Base-by-base conservation (phyloP, 1,140 invertebrate genomes). In the Chelonus insularis region DNA sequence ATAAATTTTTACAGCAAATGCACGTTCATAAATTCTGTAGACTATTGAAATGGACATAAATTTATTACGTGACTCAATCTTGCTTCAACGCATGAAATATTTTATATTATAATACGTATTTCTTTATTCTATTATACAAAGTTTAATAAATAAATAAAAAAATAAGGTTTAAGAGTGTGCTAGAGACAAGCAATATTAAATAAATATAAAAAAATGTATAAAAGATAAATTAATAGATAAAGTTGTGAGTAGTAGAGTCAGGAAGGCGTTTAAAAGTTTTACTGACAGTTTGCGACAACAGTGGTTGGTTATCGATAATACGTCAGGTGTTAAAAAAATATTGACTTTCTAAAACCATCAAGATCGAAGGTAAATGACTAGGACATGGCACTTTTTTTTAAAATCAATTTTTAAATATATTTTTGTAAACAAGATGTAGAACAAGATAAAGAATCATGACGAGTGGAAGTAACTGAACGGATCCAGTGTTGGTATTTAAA, bases 201-300 rank as follows among this genome's bases (percentile, higher is more conserved):
- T 14, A 12, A 43, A 29, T 43, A n/a, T 16, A 21, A n/a, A 25
- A 8, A 1, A 29, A 21, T 7, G 20, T 39, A 56, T 14, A 43
- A 56, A 4, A 11, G 37, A 29, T 56, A 43, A 56, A 43, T 56
- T 29, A 56, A 56, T 56, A 43, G 39, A 56, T 43, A 56, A 56
- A 56, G 37, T 56, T 56, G 29, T 21, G 14, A 51, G 52, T 37
- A 2, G 8, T 5, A 55, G 16, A 56, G 8, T 14, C 21, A 43
- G 11, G 12, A 20, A 23, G 21, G 21, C 20, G 39, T 43, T 4
- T 32, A n/a, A 8, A 29, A 23, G 52, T 29, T 11, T 29, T 36
- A 56, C 54, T 18, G 7, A 43, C 39, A 25, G 37, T 56, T 56
- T 43, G 21, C 43, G 39, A 56, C 54, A 56, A 43, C 54, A 41